Evolutionary conservation across 1,140 invertebrate genomes (phyloP).

Genomic region (Mercenaria mercenaria): DNA sequence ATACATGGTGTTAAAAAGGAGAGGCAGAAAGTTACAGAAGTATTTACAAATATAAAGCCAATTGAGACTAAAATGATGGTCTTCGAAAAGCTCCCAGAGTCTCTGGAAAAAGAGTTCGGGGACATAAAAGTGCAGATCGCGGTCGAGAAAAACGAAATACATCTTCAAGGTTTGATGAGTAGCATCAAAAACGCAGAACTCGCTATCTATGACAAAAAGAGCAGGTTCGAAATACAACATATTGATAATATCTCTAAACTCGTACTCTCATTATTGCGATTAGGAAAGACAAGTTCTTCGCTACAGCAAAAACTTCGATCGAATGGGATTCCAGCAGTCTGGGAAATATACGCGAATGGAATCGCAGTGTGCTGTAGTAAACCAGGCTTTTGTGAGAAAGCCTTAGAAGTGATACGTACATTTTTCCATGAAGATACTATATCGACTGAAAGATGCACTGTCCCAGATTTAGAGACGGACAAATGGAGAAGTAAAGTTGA

Average conservation of each 20-base stretch:
- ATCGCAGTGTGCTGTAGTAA: not conserved
- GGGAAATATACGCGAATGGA: not conserved
- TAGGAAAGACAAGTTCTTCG: not conserved
- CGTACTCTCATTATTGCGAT: not conserved
- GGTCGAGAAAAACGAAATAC: constrained; percentile 32
- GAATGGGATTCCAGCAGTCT: not conserved
- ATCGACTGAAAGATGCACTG: not conserved
- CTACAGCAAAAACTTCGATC: not conserved
- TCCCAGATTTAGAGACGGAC: not conserved
- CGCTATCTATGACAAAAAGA: not conserved
- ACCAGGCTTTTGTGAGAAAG: not conserved
- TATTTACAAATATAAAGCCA: constrained; percentile 7
- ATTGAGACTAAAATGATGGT: constrained; percentile 45
- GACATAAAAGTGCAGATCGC: constrained; percentile 56
- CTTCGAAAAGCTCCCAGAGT: constrained; percentile 9
- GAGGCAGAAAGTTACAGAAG: constrained; percentile 57
- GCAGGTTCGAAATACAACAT: not conserved
- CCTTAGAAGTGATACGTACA: not conserved
- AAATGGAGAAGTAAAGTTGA: not conserved
- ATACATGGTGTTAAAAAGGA: constrained; percentile 59
- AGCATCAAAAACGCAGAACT: not conserved
- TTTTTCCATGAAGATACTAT: not conserved
- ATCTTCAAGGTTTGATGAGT: constrained; percentile 29
- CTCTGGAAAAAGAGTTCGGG: constrained; percentile 13
- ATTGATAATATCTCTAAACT: not conserved